These are phyloP conservation scores for Rhinichthys osculus DNA, from an alignment of 2,797 vertebrate species.

Conservation along the genomic window DNA sequence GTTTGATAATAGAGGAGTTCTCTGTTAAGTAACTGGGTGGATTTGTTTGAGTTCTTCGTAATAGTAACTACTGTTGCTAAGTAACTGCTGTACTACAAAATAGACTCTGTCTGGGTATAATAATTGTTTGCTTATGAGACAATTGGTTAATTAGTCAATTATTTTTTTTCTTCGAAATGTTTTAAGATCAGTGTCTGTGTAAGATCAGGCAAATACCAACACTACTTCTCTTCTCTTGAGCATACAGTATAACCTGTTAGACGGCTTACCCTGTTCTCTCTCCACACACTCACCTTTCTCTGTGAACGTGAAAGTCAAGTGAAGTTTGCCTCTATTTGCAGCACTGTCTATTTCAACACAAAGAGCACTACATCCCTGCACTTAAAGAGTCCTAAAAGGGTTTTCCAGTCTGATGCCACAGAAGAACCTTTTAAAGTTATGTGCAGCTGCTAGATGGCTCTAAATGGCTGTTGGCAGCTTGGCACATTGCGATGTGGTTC, in stretches of 20 bases:
- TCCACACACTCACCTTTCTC: background rate
- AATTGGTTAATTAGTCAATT: background rate
- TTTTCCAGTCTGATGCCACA: slow-evolving; percentile 1
- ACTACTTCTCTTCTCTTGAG: background rate
- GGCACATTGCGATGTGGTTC: background rate
- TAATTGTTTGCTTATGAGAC: background rate
- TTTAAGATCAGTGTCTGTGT: background rate
- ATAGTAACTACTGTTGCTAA: slow-evolving; percentile 3
- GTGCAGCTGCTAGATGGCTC: background rate
- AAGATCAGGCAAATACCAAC: background rate
- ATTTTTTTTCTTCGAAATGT: background rate
- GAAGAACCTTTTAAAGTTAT: background rate
- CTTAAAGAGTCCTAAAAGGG: slow-evolving; percentile 23
- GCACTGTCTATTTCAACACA: slow-evolving; percentile 11
- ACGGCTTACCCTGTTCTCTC: background rate
- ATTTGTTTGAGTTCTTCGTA: slow-evolving; percentile 5
- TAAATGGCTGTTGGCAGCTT: background rate
- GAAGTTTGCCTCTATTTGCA: slow-evolving; percentile 24
- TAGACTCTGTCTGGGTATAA: background rate
- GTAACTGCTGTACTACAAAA: background rate
- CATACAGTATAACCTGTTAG: slow-evolving; percentile 16
- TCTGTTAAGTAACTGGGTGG: slow-evolving; percentile 29
- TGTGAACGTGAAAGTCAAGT: slow-evolving; percentile 23
- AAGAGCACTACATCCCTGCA: slow-evolving; percentile 8
- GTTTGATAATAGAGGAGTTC: slow-evolving; percentile 18